Evolutionary conservation across 2,113 vertebrate species (phyloP).

Genomic region (Phyllostomus discolor): DNA sequence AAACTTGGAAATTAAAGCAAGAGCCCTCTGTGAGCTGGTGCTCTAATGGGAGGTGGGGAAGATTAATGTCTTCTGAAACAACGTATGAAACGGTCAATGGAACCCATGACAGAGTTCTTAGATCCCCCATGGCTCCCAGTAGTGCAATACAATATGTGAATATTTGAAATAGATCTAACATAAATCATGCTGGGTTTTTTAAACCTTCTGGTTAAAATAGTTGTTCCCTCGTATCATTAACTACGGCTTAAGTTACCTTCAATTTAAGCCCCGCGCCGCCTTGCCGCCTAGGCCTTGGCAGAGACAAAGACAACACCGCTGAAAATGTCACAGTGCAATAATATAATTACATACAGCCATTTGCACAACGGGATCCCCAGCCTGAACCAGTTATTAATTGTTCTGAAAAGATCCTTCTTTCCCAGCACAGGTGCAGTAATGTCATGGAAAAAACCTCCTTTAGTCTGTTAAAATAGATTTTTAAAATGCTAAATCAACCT

Average conservation of each 20-base stretch:
- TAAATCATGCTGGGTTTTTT: neutral
- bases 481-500: neutral
- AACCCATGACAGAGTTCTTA: neutral
- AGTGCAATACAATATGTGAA: neutral
- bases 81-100: neutral
- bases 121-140: neutral
- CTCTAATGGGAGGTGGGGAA: neutral
- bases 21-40: neutral
- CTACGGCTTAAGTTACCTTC: neutral
- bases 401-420: neutral
- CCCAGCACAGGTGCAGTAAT: neutral
- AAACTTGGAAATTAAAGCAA: neutral
- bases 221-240: neutral
- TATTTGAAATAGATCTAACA: neutral
- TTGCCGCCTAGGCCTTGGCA: neutral
- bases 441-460: neutral
- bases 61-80: neutral
- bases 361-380: neutral
- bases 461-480: slow-evolving; percentile 12
- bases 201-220: neutral
- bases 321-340: neutral
- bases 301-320: neutral
- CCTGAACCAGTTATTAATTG: neutral
- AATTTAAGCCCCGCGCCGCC: neutral
- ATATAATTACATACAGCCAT: neutral